A percentile compares a stretch with the other conserved stretches of the same genome.
Evolutionary conservation across 2,888 invertebrate genomes (phyloP).

Genomic region (Didymodactylos carnosus): DNA sequence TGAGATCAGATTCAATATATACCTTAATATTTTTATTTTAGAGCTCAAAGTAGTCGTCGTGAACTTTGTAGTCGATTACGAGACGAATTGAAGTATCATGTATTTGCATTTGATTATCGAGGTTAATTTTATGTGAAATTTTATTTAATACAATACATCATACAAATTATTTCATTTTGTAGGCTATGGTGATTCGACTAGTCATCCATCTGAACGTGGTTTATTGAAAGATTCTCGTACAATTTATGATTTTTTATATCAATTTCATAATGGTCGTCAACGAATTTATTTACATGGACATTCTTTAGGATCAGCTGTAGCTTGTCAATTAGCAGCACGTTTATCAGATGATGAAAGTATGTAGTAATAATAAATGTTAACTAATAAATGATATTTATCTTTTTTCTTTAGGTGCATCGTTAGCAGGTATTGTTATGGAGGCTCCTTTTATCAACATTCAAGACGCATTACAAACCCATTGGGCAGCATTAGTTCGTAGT

Average conservation of each 20-base stretch:
- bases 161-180: too few species aligned
- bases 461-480: constrained; percentile 4
- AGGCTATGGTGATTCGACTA: constrained; percentile 12
- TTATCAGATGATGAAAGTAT: neutral
- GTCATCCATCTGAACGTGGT: constrained; percentile 7
- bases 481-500: neutral
- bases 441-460: constrained; percentile 11
- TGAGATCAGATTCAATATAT: too few species aligned
- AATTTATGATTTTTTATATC: constrained; percentile 4
- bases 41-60: neutral
- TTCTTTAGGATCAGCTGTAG: constrained; percentile 6
- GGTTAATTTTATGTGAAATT: too few species aligned
- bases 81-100: neutral
- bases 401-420: constrained; percentile 1
- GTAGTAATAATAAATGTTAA: neutral
- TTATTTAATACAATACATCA: too few species aligned
- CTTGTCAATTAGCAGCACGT: neutral
- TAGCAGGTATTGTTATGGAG: constrained; percentile 8
- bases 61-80: constrained; percentile 1
- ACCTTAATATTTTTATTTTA: too few species aligned
- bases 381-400: neutral
- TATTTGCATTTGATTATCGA: constrained; percentile 11
- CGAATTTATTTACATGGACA: constrained; percentile 8
- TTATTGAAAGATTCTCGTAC: constrained; percentile 1
- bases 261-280: neutral